Evolutionary conservation across 2,797 vertebrate species (phyloP), one percentile per base, ranked within the genome.

Genomic region (Amazonetta brasiliensis): DNA sequence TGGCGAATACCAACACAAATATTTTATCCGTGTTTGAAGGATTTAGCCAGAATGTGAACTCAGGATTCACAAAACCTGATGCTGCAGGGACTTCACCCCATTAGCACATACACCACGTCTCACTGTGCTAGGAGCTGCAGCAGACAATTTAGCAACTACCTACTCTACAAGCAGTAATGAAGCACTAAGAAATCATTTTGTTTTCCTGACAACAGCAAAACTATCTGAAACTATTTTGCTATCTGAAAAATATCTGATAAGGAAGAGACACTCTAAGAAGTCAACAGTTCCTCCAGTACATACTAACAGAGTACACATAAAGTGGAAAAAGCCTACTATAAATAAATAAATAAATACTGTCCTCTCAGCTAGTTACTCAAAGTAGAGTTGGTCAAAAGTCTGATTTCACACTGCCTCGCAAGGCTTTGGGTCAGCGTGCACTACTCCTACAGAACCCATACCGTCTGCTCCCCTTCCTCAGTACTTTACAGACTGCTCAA

Each of bases 151-250:
- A 87, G 78, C 59, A 73, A 10, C 74, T 69, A 63, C 46, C 67
- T 52, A 71, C 43, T 48, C 55, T 1, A 63, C 63, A 83, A 44
- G 59, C 62, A 39, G 35, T 30, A 90, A 55, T 4, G 11, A 90
- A 30, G 28, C 92, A 92, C 76, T 67, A 68, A 89, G 63, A 93
- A 97, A 88, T 74, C 37, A 41, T 90, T 89, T 87, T 84, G 60
- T 48, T 84, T 89, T 75, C 81, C 84, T 95, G 90, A 97, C 86
- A 96, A 96, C 82, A 90, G 64, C 55, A 66, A 84, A 88, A 74
- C 19, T 68, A 90, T 94, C 26, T 17, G 26, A 52, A 52, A 52
- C 50, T 91, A 84, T 87, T 89, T 83, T n/a, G 13, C 31, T 55
- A 90, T 80, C 95, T 84, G 44, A 89, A 96, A 91, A 87, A 77